Base-by-base conservation (phyloP, 1,140 invertebrate species). In the Asobara japonica region DNA sequence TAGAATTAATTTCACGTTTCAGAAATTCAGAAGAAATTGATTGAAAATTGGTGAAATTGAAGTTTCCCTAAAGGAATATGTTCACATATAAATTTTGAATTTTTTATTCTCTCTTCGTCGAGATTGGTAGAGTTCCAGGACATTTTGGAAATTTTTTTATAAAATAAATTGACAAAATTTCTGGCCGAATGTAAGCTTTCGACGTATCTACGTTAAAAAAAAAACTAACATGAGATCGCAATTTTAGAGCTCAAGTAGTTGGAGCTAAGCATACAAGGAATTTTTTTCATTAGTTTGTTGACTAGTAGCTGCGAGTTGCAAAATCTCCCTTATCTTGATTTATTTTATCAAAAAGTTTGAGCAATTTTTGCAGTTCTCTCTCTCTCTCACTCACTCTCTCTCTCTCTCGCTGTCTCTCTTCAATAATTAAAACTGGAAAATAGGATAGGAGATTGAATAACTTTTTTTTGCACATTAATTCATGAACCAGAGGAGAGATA, bases 221-320 rank as follows among this genome's bases (percentile, higher is more conserved):
- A 56, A 56, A 56, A 1, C 2, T 45, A 16, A 6, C 3, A 4
- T 56, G 51, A 13, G 51, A 13, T n/a, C 51, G 51, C 51, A 56
- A 56, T 56, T 13, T 56, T 56, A 56, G 51, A 56, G 22, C 18
- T 56, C 51, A 56, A 56, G 51, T 56, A 56, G 51, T 45, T 56
- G 51, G 51, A 27, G 51, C 51, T 20, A 27, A 56, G 51, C 22
- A 45, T 45, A 45, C 41, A 25, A 56, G 13, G 51, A 56, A 56
- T 56, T 56, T 56, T 51, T 22, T 56, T 56, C 51, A 56, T 8
- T 56, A 56, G 51, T 45, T 56, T 56, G n/a, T 56, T 56, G 1
- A 56, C 18, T 56, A 18, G 51, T 56, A 56, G 51, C 51, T 56
- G 51, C 51, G 51, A 56, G 51, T 56, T 56, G 51, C 51, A 56